phyloP scores from a whole-genome alignment of 37 sponge, comb jelly and placozoan species.

The Ianthella basta region DNA sequence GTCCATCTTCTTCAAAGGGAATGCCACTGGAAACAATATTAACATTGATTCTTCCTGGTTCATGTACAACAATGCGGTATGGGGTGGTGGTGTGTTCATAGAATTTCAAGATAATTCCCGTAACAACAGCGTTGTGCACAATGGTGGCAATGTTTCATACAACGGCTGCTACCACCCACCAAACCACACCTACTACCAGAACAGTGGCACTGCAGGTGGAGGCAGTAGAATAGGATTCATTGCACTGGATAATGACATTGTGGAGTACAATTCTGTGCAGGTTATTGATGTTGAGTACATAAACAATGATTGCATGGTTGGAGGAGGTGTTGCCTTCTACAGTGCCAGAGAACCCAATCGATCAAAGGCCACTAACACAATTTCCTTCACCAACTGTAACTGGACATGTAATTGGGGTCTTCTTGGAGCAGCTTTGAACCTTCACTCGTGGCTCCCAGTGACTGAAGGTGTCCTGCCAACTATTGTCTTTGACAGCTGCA shows the following conservation, averaged over 20 bases:
- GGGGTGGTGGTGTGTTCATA: conserved; percentile 54
- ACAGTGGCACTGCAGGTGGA: conserved; percentile 42
- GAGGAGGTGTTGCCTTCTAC: conserved; percentile 45
- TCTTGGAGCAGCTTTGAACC: conserved; percentile 44
- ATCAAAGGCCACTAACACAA: conserved; percentile 14
- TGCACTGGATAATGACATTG: not conserved
- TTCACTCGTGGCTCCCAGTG: conserved; percentile 1
- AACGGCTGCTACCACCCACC: not conserved
- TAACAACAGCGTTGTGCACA: conserved; percentile 28
- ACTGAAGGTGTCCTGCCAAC: conserved; percentile 1
- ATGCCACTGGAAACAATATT: conserved; percentile 8
- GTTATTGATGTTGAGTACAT: not conserved
- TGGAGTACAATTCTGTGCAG: not conserved
- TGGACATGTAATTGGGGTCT: conserved; percentile 17
- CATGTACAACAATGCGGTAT: conserved; percentile 17
- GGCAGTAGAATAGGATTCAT: conserved; percentile 36
- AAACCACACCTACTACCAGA: not conserved
- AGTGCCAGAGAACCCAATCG: not conserved
- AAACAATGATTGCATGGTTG: conserved; percentile 30
- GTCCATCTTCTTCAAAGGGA: conserved; percentile 52
- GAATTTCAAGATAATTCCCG: conserved; percentile 36
- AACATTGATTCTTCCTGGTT: conserved; percentile 28
- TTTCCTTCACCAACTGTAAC: conserved; percentile 31
- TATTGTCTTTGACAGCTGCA: conserved; percentile 9
- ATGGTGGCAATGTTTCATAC: not conserved